A percentile compares a stretch with the other conserved stretches of the same genome.
Conservation (phyloP, 2,797 vertebrate species). For the Sebastes alutus region DNA sequence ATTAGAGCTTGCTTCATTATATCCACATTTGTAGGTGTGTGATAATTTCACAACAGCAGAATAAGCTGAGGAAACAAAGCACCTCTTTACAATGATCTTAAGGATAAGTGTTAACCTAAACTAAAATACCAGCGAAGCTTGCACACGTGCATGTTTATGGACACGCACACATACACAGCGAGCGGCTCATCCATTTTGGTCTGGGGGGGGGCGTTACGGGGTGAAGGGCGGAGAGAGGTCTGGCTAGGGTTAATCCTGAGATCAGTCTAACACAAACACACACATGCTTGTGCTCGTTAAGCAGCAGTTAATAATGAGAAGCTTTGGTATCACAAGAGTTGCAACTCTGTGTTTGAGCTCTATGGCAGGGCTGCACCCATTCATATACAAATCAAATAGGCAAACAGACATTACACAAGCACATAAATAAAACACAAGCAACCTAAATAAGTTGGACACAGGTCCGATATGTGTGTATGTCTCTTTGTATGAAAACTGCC, state of each 20-base stretch:
- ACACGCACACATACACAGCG: constrained; percentile 6
- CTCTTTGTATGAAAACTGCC: not conserved
- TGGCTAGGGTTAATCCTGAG: constrained; percentile 63
- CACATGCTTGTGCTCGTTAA: constrained; percentile 24
- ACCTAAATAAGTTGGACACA: not conserved
- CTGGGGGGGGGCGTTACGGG: not conserved
- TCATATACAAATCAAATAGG: not conserved
- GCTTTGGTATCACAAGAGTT: constrained; percentile 1
- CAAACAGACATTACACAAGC: not conserved
- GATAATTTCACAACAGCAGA: not conserved
- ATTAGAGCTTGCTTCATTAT: not conserved
- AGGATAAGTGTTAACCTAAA: not conserved
- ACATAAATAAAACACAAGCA: not conserved
- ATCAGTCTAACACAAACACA: constrained; percentile 47
- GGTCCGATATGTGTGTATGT: not conserved
- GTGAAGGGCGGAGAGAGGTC: constrained; percentile 49
- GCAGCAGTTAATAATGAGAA: constrained; percentile 44
- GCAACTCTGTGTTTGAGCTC: not conserved
- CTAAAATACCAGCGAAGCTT: not conserved
- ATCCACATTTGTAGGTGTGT: not conserved
- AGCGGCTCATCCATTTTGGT: constrained; percentile 29
- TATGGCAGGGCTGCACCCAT: not conserved
- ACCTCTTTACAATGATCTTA: not conserved
- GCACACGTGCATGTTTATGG: not conserved
- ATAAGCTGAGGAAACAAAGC: not conserved